Evolutionary conservation across 1,140 invertebrate species (phyloP), one percentile per base, ranked within the genome.

Genomic region (Drosophila kikkawai): DNA sequence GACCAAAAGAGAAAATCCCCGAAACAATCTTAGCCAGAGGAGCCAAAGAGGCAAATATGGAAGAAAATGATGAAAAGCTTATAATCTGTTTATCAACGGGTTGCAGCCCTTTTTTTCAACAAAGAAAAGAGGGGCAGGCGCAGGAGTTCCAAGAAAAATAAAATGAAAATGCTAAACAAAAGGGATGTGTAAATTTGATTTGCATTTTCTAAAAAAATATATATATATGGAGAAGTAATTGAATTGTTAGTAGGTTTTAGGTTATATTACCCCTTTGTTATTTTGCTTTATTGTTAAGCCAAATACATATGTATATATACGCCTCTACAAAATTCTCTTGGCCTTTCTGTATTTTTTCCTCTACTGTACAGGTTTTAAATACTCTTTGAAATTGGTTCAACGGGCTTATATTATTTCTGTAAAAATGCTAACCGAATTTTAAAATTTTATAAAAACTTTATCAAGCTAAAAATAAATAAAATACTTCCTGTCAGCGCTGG

Each of bases 41-140:
- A 22, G 17, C 36, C 39, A 39, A 42, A 19, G 68, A 50, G 42
- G 53, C 19, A 63, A 79, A 82, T 79, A 79, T 55, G 75, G 60
- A 81, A 51, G 47, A 42, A 66, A 57, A 68, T 79, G 59, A 57
- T 69, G 56, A 51, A 73, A 78, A 69, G 75, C 80, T 45, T 67
- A 87, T 87, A 87, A 87, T 87, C 80, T 88, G 77, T 73, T 87
- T 87, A 87, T 88, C 80, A 83, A 75, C 66, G 63, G 65, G 58
- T 61, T 87, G 67, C 80, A 68, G 41, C 39, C 51, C 60, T 47
- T 53, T 59, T 60, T 56, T 45, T 22, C 19, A 6, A 6, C 36
- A 29, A 9, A 4, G 34, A n/a, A 3, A 8, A 32, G 36, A 45
- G 3, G 34, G 15, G 34, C 11, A 36, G 51, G 19, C 45, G 15